These are phyloP conservation scores for Rhea americana DNA, from an alignment of 2,113 vertebrate genomes.

Conservation along the genomic window DNA sequence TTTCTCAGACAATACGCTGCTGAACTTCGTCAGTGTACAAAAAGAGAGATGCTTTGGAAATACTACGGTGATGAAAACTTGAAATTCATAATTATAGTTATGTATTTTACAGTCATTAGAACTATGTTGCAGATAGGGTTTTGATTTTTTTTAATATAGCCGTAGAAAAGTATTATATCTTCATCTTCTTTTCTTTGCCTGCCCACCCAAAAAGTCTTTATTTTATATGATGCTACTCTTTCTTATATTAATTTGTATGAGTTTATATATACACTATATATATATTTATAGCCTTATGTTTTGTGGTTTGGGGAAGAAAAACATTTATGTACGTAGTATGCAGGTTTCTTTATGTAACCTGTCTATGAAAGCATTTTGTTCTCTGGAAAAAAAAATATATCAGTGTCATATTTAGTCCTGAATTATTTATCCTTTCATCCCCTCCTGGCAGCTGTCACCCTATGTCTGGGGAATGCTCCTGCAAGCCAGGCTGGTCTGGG, in stretches of 20 bases:
- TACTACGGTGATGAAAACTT: too few relatives aligned
- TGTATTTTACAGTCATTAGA: not conserved
- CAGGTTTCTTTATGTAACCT: not conserved
- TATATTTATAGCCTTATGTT: not conserved
- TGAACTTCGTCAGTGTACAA: not conserved
- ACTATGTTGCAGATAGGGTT: not conserved
- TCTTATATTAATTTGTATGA: not conserved
- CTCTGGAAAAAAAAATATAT: not conserved
- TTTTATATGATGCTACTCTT: not conserved
- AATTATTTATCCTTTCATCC: slow-evolving; percentile 74
- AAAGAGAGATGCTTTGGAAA: not conserved
- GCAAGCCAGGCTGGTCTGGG: slow-evolving; percentile 91
- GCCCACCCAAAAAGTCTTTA: not conserved
- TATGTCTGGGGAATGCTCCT: slow-evolving; percentile 94
- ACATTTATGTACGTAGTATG: not conserved
- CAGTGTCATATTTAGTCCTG: slow-evolving; percentile 42
- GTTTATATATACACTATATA: not conserved
- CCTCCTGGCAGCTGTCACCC: slow-evolving; percentile 90
- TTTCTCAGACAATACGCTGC: not conserved
- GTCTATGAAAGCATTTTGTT: not conserved
- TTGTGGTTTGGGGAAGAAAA: not conserved
- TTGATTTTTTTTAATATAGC: not conserved
- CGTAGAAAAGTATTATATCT: not conserved
- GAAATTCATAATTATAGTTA: accelerated
- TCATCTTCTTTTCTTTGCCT: not conserved